phyloP scores from a whole-genome alignment of 2,888 invertebrate genomes.

The Diplolepis rosae region DNA sequence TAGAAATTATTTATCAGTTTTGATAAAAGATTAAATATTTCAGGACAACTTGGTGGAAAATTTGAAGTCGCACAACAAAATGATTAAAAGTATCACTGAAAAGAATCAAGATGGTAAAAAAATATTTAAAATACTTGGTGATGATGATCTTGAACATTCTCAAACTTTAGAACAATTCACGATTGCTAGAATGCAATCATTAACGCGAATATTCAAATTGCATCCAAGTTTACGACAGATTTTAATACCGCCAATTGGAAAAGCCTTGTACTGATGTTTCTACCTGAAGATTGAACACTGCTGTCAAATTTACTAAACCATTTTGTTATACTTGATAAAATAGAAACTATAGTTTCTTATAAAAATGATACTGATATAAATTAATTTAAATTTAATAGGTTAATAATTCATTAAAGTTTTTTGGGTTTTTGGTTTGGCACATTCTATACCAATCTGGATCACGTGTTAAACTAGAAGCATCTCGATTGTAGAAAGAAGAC shows the following conservation, averaged over 20 bases:
- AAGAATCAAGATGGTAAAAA: background rate
- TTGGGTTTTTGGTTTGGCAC: slow-evolving; percentile 53
- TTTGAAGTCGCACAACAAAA: background rate
- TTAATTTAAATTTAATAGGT: slow-evolving; percentile 44
- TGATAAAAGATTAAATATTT: background rate
- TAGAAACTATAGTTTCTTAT: background rate
- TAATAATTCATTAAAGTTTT: slow-evolving; percentile 56
- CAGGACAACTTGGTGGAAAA: background rate
- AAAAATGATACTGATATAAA: background rate
- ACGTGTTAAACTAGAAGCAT: slow-evolving; percentile 56
- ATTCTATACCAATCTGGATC: slow-evolving; percentile 59
- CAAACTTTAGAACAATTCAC: slow-evolving; percentile 32
- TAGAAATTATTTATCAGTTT: background rate
- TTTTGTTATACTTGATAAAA: background rate
- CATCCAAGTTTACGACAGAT: slow-evolving; percentile 31
- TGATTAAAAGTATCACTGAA: background rate
- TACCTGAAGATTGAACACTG: no score
- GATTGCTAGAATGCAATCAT: slow-evolving; percentile 25
- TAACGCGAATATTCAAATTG: slow-evolving; percentile 26
- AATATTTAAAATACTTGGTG: background rate
- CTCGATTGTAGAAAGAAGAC: slow-evolving; percentile 59
- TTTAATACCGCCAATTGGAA: slow-evolving; percentile 16
- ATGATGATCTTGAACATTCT: background rate
- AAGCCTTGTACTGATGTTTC: no score
- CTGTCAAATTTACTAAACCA: no score